Conservation (phyloP, 2,888 invertebrate genomes). For the Silvanus unidentatus region DNA sequence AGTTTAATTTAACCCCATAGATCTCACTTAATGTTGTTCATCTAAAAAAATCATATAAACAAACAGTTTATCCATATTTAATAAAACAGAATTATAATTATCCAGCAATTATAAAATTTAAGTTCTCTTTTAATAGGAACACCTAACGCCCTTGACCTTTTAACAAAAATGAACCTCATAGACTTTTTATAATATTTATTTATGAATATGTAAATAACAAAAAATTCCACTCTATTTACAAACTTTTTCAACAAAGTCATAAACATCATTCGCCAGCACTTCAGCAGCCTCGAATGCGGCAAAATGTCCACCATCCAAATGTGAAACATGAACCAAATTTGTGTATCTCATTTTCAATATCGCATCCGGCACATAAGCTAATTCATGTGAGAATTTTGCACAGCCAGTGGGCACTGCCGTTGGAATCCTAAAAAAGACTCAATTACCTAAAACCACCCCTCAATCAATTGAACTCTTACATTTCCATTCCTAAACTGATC, state of each 20-base stretch:
- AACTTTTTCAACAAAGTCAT: slow-evolving; percentile 7
- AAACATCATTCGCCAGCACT: slow-evolving; percentile 30
- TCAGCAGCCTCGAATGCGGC: slow-evolving; percentile 32
- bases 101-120: too few relatives aligned
- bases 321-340: slow-evolving; percentile 55
- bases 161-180: too few relatives aligned
- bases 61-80: too few relatives aligned
- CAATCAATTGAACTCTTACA: slow-evolving; percentile 1
- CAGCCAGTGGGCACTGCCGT: slow-evolving; percentile 67
- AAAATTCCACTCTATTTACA: too few relatives aligned
- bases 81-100: too few relatives aligned
- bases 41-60: too few relatives aligned
- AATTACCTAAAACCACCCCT: background rate
- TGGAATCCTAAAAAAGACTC: slow-evolving; percentile 50
- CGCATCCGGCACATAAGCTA: slow-evolving; percentile 55
- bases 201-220: too few relatives aligned
- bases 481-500: slow-evolving; percentile 21
- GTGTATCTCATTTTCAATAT: slow-evolving; percentile 55
- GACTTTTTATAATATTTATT: too few relatives aligned
- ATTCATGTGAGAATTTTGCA: slow-evolving; percentile 67
- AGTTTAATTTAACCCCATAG: too few relatives aligned
- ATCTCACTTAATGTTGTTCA: too few relatives aligned
- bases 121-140: too few relatives aligned
- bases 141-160: too few relatives aligned
- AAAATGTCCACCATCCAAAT: slow-evolving; percentile 31